Evolutionary conservation across 2,888 invertebrate species (phyloP), one percentile per base, ranked within the genome.

Genomic region (Cotesia congregata): DNA sequence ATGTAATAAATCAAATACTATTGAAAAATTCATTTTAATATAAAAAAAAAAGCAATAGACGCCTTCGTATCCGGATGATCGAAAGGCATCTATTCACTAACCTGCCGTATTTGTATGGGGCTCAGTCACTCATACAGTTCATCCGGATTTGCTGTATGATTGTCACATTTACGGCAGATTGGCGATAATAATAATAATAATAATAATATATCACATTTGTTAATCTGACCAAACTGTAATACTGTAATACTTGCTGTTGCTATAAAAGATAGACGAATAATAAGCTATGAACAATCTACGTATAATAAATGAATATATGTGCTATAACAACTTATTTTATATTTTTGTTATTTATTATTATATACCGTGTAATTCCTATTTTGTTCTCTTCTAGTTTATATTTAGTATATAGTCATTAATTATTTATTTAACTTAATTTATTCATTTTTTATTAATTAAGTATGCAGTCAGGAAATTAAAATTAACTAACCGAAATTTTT

Each of bases 61-160:
- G 83, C 87, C 85, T 74, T 85, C 87, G 84, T 86, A 80, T 65
- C 87, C 88, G 88, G 88, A 88, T 88, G 79, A 82, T 85, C 85
- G 87, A 85, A 76, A 81, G 81, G 88, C 83, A 83, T 85, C 83
- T 78, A 77, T 68, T 79, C 83, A 86, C 85, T 86, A 91, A 91
- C 89, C 90, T 90, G 90, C 89, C 90, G 84, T 82, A 79, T 86
- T 87, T 90, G 89, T 89, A 89, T 87, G 90, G 91, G 92, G 92
- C 92, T 92, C 92, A 91, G 90, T 91, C 90, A 88, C 86, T 90
- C 89, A 89, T 88, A 90, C 88, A 88, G 84, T 83, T 88, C 85
- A 88, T 91, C 91, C 91, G 91, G 91, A 85, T 85, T 61, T 71
- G 70, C 72, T 82, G 85, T 83, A 81, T 82, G 83, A 84, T 82